These are phyloP conservation scores for Elysia crispata DNA, from an alignment of 2,888 invertebrate genomes.

Conservation along the genomic window DNA sequence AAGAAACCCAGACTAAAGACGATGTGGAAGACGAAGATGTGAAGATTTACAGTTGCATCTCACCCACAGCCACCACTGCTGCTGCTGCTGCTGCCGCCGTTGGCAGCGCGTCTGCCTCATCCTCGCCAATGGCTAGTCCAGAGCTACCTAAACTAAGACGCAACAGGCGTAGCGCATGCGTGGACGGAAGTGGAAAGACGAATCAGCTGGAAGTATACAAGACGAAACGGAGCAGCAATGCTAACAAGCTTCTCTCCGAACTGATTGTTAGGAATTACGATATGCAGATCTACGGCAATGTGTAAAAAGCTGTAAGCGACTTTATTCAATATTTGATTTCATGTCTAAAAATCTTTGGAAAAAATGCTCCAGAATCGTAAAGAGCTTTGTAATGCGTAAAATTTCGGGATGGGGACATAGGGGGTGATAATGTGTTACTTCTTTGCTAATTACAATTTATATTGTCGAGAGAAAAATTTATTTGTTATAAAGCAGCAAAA, in stretches of 20 bases:
- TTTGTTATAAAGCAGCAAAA: too few species aligned
- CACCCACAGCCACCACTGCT: neutral
- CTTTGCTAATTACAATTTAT: too few species aligned
- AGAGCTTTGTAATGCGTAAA: too few species aligned
- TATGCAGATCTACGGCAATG: conserved; percentile 48
- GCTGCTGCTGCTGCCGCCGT: too few species aligned
- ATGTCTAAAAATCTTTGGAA: too few species aligned
- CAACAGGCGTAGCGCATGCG: neutral
- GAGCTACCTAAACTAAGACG: conserved; percentile 13
- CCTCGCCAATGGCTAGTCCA: conserved; percentile 22
- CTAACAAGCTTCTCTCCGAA: conserved; percentile 54
- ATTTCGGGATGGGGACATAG: too few species aligned
- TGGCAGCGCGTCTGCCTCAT: neutral
- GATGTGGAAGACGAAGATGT: neutral
- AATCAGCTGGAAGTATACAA: conserved; percentile 49
- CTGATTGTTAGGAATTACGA: conserved; percentile 55
- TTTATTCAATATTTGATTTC: too few species aligned
- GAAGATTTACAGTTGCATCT: neutral
- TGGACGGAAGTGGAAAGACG: conserved; percentile 29
- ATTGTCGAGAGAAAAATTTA: too few species aligned
- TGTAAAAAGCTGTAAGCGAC: neutral
- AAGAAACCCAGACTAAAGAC: neutral
- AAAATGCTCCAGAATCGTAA: too few species aligned
- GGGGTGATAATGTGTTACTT: too few species aligned
- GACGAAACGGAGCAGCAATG: conserved; percentile 28